phyloP scores from a whole-genome alignment of 2,113 vertebrate species.

The Hemichromis elongatus region DNA sequence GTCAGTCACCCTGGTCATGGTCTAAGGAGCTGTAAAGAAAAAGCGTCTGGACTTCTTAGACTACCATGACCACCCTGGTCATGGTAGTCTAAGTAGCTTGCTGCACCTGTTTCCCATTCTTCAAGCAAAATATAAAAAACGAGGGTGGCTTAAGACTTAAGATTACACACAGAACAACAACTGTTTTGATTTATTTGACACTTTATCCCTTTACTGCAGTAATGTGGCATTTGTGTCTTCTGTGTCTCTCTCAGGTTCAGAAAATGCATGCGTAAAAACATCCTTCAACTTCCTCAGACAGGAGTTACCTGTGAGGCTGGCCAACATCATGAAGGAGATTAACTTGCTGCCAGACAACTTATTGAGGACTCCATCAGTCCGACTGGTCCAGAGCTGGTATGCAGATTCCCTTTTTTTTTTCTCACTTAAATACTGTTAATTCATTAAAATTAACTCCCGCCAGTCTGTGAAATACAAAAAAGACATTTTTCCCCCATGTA shows the following conservation, averaged over 20 bases:
- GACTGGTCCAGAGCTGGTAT: conserved; percentile 93
- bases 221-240: background rate
- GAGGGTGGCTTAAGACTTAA: no score
- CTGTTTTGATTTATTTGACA: background rate
- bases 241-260: conserved; percentile 76
- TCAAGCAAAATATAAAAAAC: background rate
- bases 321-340: conserved; percentile 98
- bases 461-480: background rate
- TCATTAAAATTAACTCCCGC: fast-evolving
- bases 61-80: no score
- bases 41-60: background rate
- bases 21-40: background rate
- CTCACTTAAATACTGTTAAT: background rate
- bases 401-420: background rate
- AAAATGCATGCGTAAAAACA: conserved; percentile 94
- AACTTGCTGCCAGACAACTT: conserved; percentile 93
- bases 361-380: conserved; percentile 88
- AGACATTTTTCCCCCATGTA: conserved; percentile 31
- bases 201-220: background rate
- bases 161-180: background rate
- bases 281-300: conserved; percentile 94
- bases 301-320: conserved; percentile 89
- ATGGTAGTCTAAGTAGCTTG: no score
- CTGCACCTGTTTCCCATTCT: background rate
- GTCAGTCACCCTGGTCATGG: background rate